Conservation (phyloP, 2,888 invertebrate genomes). For the Alcis repandata region DNA sequence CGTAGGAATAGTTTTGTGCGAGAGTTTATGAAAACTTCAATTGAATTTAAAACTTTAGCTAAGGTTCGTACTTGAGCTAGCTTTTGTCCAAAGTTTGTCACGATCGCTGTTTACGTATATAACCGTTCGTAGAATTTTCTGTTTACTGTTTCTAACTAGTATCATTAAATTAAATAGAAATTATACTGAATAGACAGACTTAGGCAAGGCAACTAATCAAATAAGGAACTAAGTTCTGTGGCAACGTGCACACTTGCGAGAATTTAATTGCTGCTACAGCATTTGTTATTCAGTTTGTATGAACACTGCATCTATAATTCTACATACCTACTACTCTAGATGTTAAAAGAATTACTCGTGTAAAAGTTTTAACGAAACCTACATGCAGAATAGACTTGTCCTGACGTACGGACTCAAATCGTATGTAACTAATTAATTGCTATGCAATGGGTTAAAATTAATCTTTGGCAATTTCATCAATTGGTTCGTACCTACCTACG, state of each 20-base stretch:
- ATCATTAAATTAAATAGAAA: slow-evolving; percentile 3
- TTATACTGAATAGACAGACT: neutral
- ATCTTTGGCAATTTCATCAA: slow-evolving; percentile 24
- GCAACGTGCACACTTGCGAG: neutral
- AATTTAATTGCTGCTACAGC: neutral
- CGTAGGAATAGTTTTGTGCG: slow-evolving; percentile 34
- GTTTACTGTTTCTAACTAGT: slow-evolving; percentile 11
- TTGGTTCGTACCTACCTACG: slow-evolving; percentile 24
- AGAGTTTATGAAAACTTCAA: slow-evolving; percentile 45
- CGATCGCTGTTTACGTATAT: slow-evolving; percentile 16
- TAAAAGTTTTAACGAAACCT: neutral
- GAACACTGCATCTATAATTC: no score
- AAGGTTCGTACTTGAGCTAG: slow-evolving; percentile 35
- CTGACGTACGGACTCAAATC: slow-evolving; percentile 1
- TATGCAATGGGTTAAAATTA: slow-evolving; percentile 18
- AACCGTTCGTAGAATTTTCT: slow-evolving; percentile 4
- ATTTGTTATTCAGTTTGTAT: neutral
- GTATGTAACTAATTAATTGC: slow-evolving; percentile 2
- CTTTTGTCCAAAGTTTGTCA: slow-evolving; percentile 44
- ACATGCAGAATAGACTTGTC: neutral
- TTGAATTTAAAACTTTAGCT: slow-evolving; percentile 46
- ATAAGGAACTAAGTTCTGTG: neutral
- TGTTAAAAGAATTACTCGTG: no score
- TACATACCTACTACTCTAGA: no score
- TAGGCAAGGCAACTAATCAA: neutral